Conservation (phyloP, 1,140 invertebrate species). For the Pentalonia nigronervosa region DNA sequence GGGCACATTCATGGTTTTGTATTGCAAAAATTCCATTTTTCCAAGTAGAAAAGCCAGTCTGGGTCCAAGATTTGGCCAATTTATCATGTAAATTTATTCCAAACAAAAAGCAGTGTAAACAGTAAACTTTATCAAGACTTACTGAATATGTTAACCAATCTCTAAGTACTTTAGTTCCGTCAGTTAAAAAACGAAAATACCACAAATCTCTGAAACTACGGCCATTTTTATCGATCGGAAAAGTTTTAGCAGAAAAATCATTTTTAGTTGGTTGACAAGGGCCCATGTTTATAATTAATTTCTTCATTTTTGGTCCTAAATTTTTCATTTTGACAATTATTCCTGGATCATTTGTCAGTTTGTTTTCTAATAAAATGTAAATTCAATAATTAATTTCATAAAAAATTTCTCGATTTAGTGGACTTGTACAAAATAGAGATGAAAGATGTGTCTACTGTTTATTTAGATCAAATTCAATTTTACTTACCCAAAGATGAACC, state of each 20-base stretch:
- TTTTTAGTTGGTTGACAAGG: neutral
- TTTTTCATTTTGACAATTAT: neutral
- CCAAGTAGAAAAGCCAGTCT: conserved; percentile 5
- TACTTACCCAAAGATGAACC: neutral
- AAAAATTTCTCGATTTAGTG: neutral
- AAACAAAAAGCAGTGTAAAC: neutral
- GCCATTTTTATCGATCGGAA: neutral
- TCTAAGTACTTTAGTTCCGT: neutral
- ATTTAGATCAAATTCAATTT: too few species aligned
- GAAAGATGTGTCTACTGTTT: neutral
- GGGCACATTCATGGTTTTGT: neutral
- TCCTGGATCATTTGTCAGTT: neutral
- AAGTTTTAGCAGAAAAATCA: neutral
- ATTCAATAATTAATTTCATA: too few species aligned
- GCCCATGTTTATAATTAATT: neutral
- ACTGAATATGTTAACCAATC: neutral
- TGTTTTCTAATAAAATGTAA: neutral
- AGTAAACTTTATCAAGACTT: neutral
- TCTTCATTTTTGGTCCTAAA: neutral
- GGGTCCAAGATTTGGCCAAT: neutral
- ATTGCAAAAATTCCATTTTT: neutral
- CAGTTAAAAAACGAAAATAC: neutral
- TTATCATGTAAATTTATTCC: conserved; percentile 12
- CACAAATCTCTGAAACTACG: neutral
- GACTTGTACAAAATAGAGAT: neutral